phyloP scores from a whole-genome alignment of 2,797 vertebrate genomes.

The Urophycis tenuis region DNA sequence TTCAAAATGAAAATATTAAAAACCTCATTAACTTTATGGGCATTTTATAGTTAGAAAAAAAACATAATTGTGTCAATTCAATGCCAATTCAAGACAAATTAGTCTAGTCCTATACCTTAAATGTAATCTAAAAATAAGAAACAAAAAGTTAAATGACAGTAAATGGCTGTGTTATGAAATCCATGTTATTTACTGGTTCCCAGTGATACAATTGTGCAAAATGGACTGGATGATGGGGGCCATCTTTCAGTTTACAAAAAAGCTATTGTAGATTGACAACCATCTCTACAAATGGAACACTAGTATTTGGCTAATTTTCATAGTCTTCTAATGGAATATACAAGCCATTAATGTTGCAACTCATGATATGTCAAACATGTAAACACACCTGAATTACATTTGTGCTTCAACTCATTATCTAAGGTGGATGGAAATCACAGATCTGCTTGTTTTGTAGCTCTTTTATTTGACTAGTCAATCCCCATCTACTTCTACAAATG shows the following conservation, averaged over 20 bases:
- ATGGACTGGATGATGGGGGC: conserved; percentile 23
- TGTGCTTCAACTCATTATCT: conserved; percentile 31
- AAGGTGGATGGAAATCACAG: conserved; percentile 8
- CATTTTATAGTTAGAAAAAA: background rate
- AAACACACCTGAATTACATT: conserved; percentile 29
- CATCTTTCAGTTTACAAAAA: conserved; percentile 10
- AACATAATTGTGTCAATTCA: conserved; percentile 4
- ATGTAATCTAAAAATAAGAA: conserved; percentile 2
- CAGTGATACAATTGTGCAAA: conserved; percentile 60
- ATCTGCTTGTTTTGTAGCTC: conserved; percentile 35
- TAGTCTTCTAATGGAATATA: conserved; percentile 33
- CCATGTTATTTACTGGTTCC: conserved; percentile 58
- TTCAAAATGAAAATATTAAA: background rate
- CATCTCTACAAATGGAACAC: conserved; percentile 38
- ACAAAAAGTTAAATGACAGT: background rate
- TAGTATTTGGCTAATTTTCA: conserved; percentile 22
- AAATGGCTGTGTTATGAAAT: conserved; percentile 21
- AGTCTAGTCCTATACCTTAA: conserved; percentile 1
- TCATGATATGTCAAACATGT: conserved; percentile 33
- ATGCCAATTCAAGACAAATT: background rate
- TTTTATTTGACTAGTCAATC: conserved; percentile 21
- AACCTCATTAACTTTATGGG: background rate
- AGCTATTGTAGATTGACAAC: conserved; percentile 7
- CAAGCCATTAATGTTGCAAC: conserved; percentile 24
- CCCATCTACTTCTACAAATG: conserved; percentile 19